A percentile compares a stretch with the other conserved stretches of the same genome.
phyloP scores from a whole-genome alignment of 2,797 vertebrate species.

The Melanogrammus aeglefinus region DNA sequence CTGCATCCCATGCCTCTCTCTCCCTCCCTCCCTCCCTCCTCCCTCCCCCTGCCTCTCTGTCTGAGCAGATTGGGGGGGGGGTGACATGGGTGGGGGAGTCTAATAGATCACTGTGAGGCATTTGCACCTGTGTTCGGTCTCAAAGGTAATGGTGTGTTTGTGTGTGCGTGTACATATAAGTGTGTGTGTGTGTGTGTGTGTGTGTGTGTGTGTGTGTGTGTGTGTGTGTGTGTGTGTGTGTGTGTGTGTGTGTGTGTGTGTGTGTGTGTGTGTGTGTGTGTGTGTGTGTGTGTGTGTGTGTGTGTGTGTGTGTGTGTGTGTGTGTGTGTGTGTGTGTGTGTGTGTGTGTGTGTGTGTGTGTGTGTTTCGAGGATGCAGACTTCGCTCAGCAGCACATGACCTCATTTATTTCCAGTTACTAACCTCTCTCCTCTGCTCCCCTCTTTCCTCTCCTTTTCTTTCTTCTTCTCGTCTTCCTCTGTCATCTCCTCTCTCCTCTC shows the following conservation, averaged over 20 bases:
- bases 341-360: slow-evolving; percentile 14
- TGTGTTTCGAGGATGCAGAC: slow-evolving; percentile 39
- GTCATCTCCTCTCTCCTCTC: slow-evolving; percentile 16
- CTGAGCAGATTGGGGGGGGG: slow-evolving; percentile 45
- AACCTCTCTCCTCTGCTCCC: slow-evolving; percentile 27
- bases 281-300: slow-evolving; percentile 14
- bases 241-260: slow-evolving; percentile 31
- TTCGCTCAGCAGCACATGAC: slow-evolving; percentile 63
- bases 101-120: slow-evolving; percentile 72
- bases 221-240: slow-evolving; percentile 17
- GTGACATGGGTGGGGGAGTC: slow-evolving; percentile 65
- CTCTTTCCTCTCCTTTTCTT: not conserved
- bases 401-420: slow-evolving; percentile 57
- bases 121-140: slow-evolving; percentile 71
- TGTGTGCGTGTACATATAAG: slow-evolving; percentile 28
- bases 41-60: slow-evolving; percentile 15
- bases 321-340: slow-evolving; percentile 27
- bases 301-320: slow-evolving; percentile 15
- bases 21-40: not conserved
- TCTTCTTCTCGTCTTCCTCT: slow-evolving; percentile 7
- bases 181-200: slow-evolving; percentile 20
- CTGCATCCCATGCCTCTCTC: not conserved
- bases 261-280: slow-evolving; percentile 21
- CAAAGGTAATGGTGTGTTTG: slow-evolving; percentile 41
- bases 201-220: slow-evolving; percentile 26